A percentile compares a stretch with the other conserved stretches of the same genome.
These are phyloP conservation scores for Lymantria dispar DNA, from an alignment of 2,888 invertebrate species.

Conservation along the genomic window DNA sequence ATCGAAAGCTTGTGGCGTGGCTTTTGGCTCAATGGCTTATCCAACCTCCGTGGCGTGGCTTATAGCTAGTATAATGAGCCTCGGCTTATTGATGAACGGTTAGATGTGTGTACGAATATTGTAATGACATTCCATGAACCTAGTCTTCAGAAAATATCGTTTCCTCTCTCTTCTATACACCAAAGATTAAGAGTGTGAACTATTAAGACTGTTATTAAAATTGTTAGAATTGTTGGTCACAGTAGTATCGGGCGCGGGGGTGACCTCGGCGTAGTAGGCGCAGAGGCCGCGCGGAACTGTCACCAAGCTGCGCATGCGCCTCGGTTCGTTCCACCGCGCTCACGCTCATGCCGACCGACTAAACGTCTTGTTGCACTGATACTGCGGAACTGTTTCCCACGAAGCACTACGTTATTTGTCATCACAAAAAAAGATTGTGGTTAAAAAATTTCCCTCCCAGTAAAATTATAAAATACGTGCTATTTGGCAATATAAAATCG, in stretches of 20 bases:
- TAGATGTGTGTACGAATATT: no score
- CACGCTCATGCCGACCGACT: conserved; percentile 44
- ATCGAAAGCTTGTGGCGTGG: no score
- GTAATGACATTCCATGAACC: no score
- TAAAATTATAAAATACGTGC: conserved; percentile 19
- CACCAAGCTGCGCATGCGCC: conserved; percentile 65
- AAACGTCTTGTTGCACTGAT: conserved; percentile 32
- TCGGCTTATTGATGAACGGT: no score
- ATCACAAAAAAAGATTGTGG: conserved; percentile 20
- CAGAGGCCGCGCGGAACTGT: conserved; percentile 52
- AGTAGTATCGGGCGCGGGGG: conserved; percentile 35
- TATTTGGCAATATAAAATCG: conserved; percentile 20
- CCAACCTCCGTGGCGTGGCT: no score
- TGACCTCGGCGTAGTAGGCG: conserved; percentile 69
- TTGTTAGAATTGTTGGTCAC: conserved; percentile 35
- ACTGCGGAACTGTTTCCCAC: conserved; percentile 43
- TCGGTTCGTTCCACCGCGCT: conserved; percentile 67
- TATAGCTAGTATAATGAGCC: no score
- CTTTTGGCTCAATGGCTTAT: no score
- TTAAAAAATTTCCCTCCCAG: conserved; percentile 17
- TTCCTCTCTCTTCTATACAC: no score
- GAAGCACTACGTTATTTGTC: conserved; percentile 26
- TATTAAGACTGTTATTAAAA: background rate
- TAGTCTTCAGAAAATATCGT: no score
- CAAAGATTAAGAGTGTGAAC: background rate